These are phyloP conservation scores for Blera fallax DNA, from an alignment of 2,888 invertebrate genomes.

Conservation along the genomic window DNA sequence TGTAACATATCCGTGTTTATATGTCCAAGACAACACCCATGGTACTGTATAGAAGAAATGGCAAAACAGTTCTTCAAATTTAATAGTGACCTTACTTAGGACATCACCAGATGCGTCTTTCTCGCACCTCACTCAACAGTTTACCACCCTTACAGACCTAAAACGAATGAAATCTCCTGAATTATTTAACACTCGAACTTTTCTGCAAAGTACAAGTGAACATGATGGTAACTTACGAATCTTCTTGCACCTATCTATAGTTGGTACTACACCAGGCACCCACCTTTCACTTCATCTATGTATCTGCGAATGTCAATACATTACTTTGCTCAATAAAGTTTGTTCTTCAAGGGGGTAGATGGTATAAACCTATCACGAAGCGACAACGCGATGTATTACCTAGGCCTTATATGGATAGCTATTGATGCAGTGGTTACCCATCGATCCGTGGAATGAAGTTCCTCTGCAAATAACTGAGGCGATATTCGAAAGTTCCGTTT, in stretches of 20 bases:
- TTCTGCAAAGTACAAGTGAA: conserved; percentile 9
- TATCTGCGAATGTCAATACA: conserved; percentile 47
- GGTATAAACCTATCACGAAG: not conserved
- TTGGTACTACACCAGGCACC: not conserved
- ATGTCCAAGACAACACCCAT: too few species aligned
- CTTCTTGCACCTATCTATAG: conserved; percentile 11
- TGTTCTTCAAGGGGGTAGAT: not conserved
- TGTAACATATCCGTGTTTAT: too few species aligned
- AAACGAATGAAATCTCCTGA: not conserved
- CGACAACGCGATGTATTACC: conserved; percentile 16
- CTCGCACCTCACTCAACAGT: not conserved
- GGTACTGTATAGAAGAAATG: too few species aligned
- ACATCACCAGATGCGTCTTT: not conserved
- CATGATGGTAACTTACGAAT: conserved; percentile 18
- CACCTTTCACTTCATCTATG: conserved; percentile 15
- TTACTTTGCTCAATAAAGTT: conserved; percentile 54
- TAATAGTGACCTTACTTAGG: too few species aligned
- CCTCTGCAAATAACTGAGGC: conserved; percentile 52
- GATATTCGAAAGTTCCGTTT: conserved; percentile 55
- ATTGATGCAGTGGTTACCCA: conserved; percentile 62
- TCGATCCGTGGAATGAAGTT: conserved; percentile 48
- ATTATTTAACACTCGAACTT: conserved; percentile 30
- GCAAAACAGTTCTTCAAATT: too few species aligned
- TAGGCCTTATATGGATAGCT: conserved; percentile 2
- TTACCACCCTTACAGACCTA: not conserved